A percentile compares a stretch with the other conserved stretches of the same genome.
Conservation (phyloP, 2,797 vertebrate genomes). For the Poecilia gillii region DNA sequence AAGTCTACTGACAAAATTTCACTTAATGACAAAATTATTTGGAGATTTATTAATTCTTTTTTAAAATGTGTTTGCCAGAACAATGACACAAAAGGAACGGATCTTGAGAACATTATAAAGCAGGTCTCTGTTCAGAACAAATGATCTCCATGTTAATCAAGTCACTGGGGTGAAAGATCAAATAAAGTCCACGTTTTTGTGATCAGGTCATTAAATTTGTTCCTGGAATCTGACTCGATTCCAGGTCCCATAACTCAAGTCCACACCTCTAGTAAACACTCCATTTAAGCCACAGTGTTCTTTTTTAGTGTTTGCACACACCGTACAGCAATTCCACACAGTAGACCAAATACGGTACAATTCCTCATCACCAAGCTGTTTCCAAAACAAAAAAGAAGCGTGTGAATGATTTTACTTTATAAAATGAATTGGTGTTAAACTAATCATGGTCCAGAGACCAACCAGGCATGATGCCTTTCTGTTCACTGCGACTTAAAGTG, state of each 20-base stretch:
- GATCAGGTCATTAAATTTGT: background rate
- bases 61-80: background rate
- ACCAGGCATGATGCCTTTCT: constrained; percentile 10
- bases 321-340: background rate
- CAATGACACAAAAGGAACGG: background rate
- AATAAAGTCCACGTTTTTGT: background rate
- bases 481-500: constrained; percentile 33
- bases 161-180: background rate
- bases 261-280: background rate
- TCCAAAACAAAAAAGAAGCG: background rate
- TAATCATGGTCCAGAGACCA: constrained; percentile 7
- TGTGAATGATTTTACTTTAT: no score
- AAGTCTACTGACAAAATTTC: background rate
- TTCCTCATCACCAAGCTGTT: background rate
- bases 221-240: background rate
- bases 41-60: background rate
- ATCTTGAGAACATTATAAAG: background rate
- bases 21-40: background rate
- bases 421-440: no score
- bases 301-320: background rate
- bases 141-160: background rate
- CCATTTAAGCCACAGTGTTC: background rate
- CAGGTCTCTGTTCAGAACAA: background rate
- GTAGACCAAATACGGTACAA: background rate
- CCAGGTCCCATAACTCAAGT: background rate